Evolutionary conservation across 2,797 vertebrate species (phyloP).

Genomic region (Clarias laeviceps): DNA sequence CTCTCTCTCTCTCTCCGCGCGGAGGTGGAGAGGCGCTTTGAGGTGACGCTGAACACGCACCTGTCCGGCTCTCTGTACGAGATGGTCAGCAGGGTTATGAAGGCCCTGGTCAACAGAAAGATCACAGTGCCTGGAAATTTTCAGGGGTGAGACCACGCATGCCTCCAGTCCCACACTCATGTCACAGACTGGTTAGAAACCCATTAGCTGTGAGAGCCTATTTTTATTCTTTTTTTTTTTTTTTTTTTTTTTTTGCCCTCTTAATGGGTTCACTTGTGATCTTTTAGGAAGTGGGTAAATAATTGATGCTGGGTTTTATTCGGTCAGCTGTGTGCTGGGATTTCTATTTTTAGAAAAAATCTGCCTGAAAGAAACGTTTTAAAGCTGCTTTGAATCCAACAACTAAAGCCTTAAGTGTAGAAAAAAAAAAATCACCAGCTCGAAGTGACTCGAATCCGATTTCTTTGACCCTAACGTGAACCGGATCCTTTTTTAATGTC

Average conservation of each 20-base stretch:
- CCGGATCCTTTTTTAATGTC: too few species aligned
- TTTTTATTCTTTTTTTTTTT: background rate
- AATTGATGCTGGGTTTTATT: background rate
- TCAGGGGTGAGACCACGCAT: conserved; percentile 81
- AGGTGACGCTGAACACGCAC: conserved; percentile 93
- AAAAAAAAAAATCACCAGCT: background rate
- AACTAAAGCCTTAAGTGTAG: too few species aligned
- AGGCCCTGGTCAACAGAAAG: conserved; percentile 95
- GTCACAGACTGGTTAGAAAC: background rate
- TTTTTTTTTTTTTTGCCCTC: too few species aligned
- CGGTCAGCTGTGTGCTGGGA: background rate
- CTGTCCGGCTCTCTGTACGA: conserved; percentile 97
- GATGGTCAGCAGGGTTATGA: conserved; percentile 98
- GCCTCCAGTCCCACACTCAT: background rate
- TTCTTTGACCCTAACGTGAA: too few species aligned
- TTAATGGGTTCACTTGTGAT: conserved; percentile 6
- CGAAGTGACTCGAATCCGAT: too few species aligned
- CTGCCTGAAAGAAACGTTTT: background rate
- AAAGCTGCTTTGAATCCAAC: conserved; percentile 12
- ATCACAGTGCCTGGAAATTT: conserved; percentile 98
- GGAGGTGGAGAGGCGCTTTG: conserved; percentile 93
- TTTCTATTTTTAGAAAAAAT: conserved; percentile 8
- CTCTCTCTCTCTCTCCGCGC: too few species aligned
- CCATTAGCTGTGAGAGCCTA: conserved; percentile 11
- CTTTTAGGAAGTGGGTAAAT: background rate